Evolutionary conservation across 2,888 invertebrate species (phyloP), one percentile per base, ranked within the genome.

Genomic region (Scelioninae gen. 2): DNA sequence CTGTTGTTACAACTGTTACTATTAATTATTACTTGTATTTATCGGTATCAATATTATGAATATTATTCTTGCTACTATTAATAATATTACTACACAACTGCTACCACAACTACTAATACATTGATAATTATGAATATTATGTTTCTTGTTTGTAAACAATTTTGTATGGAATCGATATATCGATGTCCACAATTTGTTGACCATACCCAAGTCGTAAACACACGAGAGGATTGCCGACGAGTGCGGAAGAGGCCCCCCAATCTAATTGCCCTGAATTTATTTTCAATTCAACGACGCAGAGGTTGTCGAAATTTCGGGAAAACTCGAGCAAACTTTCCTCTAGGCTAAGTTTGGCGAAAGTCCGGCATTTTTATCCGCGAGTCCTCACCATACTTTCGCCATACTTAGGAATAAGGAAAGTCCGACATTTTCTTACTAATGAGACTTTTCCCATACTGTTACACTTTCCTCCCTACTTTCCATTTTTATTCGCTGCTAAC

Each of bases 41-140:
- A 73, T 73, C 73, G 73, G 69, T 64, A 73, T 69, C 73, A 73
- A 73, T 73, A 73, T 73, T 73, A 73, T 60, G 73, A 65, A 73
- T 73, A 73, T 73, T 73, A 73, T 73, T 73, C 73, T 73, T 73
- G 73, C 73, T 73, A 73, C 73, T 73, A 73, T 73, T 73, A 69
- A 64, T 69, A 73, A 45, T 73, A 73, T 73, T 73, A 73, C 69
- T 73, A 73, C 69, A 73, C 73, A 69, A 64, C 69, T 60, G 73
- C 73, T 74, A 71, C 74, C 67, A 71, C 48, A 71, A 74, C 73
- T 75, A 78, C 76, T 65, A 76, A 76, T 77, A 78, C 71, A 75
- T 76, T 77, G 65, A 75, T 75, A 76, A 78, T 76, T 75, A 75
- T 69, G 39, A 75, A 70, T 76, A 78, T 78, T 73, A 73, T 76